These are phyloP conservation scores for Seison nebaliae DNA, from an alignment of 1,140 invertebrate species.

Conservation along the genomic window DNA sequence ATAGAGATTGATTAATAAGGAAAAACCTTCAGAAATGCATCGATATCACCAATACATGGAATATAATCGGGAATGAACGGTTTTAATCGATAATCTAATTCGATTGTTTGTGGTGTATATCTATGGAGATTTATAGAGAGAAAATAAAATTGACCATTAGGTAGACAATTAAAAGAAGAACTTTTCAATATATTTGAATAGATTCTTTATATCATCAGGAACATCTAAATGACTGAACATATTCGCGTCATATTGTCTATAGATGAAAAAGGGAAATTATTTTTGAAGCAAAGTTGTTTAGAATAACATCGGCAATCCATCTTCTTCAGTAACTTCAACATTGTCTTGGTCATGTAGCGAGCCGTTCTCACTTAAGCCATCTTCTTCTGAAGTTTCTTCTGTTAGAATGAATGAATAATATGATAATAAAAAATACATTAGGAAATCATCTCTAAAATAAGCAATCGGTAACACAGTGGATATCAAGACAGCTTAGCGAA, in stretches of 20 bases:
- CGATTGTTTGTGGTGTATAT: conserved; percentile 67
- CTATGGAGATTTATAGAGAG: conserved; percentile 27
- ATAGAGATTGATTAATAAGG: neutral
- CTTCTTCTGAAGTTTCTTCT: too few relatives aligned
- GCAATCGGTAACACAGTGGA: too few relatives aligned
- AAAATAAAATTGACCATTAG: neutral
- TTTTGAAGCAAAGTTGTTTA: too few relatives aligned
- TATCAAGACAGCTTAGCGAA: too few relatives aligned
- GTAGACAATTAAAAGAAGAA: conserved; percentile 23
- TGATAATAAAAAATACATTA: too few relatives aligned
- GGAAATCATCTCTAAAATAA: too few relatives aligned
- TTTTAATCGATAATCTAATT: conserved; percentile 58
- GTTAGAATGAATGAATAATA: too few relatives aligned
- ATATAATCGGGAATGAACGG: conserved; percentile 88
- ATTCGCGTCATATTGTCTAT: conserved; percentile 57
- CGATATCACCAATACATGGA: conserved; percentile 84
- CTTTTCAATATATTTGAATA: conserved; percentile 73
- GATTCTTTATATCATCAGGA: conserved; percentile 55
- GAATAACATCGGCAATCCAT: too few relatives aligned
- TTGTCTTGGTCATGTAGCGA: too few relatives aligned
- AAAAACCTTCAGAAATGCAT: conserved; percentile 65
- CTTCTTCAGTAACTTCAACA: too few relatives aligned
- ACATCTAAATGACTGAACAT: conserved; percentile 55
- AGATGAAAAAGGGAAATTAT: too few relatives aligned
- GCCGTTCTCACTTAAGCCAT: too few relatives aligned